Percentiles rank a stretch among this genome's conserved stretches.
Conservation (phyloP, 2,797 vertebrate genomes). For the Nannoperca australis region DNA sequence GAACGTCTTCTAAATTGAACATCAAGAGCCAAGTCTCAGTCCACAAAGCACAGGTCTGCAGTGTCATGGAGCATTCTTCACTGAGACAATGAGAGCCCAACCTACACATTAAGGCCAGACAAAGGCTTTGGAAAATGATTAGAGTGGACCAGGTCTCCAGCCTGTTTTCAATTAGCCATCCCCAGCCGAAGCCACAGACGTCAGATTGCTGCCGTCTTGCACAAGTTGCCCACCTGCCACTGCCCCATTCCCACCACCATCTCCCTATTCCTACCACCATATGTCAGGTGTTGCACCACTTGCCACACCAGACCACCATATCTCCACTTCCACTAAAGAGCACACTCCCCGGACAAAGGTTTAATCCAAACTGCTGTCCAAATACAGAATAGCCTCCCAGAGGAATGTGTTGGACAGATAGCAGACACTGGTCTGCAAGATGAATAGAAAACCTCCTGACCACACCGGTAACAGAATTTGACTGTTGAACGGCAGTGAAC, state of each 20-base stretch:
- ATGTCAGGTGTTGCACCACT: slow-evolving; percentile 52
- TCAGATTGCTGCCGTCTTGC: slow-evolving; percentile 42
- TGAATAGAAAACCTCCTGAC: slow-evolving; percentile 70
- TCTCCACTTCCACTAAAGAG: slow-evolving; percentile 60
- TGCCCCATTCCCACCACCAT: slow-evolving; percentile 42
- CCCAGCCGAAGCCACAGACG: slow-evolving; percentile 44
- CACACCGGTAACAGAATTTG: slow-evolving; percentile 66
- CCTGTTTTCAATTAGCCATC: slow-evolving; percentile 57
- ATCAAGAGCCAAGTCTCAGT: slow-evolving; percentile 46
- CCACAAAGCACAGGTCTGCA: slow-evolving; percentile 45
- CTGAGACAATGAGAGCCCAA: slow-evolving; percentile 55
- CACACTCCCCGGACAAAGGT: slow-evolving; percentile 60
- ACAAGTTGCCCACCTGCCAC: slow-evolving; percentile 41
- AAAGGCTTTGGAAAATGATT: slow-evolving; percentile 42
- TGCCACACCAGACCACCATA: slow-evolving; percentile 40
- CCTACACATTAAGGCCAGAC: slow-evolving; percentile 43
- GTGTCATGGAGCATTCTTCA: slow-evolving; percentile 50
- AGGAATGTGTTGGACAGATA: slow-evolving; percentile 76
- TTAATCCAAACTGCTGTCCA: slow-evolving; percentile 76
- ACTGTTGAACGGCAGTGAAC: slow-evolving; percentile 68
- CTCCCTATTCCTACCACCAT: slow-evolving; percentile 42
- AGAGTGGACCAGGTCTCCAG: slow-evolving; percentile 49
- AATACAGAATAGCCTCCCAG: slow-evolving; percentile 58
- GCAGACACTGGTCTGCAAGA: slow-evolving; percentile 59
- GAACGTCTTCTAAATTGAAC: slow-evolving; percentile 37